Evolutionary conservation across 2,888 invertebrate genomes (phyloP), one percentile per base, ranked within the genome.

Genomic region (Thyatira batis): DNA sequence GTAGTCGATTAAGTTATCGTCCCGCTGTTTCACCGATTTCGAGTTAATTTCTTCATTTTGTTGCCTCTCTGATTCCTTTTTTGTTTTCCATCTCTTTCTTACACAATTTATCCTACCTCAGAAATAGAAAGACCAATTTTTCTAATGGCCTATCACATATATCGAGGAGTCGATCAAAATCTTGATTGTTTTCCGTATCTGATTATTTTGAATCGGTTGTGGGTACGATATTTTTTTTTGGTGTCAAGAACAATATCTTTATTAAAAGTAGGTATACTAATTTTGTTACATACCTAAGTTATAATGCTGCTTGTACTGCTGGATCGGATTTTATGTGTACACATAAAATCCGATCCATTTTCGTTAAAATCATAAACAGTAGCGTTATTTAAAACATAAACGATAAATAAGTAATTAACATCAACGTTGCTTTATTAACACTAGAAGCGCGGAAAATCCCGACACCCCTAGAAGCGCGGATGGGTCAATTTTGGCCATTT

Each of bases 41-140:
- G 77, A 80, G 81, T 87, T 87, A 88, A 88, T 88, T 87, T 88
- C 87, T 87, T 87, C 87, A 87, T 88, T 87, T 85, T 85, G 83
- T 84, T 80, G 72, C 68, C 78, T 71, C 73, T 65, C 60, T 67
- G 67, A 69, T 75, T 76, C 70, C 71, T 73, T 71, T 65, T 70
- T 68, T 68, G 68, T 69, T 68, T 60, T 46, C 50, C 55, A 54
- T 51, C 46, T 62, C 51, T 49, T 50, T 33, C 23, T 11, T 25
- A 39, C 27, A 28, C 17, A 45, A 45, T 45, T 49, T 53, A 57
- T 58, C 55, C 57, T 58, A 61, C 57, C 61, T 68, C 76, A 71
- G 69, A 84, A 80, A 78, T 83, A 76, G 82, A 78, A 76, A 73
- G 70, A 76, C 76, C 86, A 87, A 89, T 89, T 85, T 85, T 83